Base-by-base conservation (phyloP, 2,888 invertebrate genomes). In the Spialia ferax region DNA sequence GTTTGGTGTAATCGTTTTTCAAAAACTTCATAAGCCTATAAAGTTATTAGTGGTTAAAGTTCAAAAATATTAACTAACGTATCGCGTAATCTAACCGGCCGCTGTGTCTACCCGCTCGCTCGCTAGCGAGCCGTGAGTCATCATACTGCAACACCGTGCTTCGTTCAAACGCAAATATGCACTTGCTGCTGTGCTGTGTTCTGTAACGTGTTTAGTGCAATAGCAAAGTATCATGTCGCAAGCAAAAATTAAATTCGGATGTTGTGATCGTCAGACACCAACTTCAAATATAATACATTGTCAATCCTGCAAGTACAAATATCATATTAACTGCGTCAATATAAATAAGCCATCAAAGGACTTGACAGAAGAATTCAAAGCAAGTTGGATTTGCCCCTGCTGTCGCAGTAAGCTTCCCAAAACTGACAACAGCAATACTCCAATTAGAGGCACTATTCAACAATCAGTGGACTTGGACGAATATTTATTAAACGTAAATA, bases 221-320 rank as follows among this genome's bases (percentile, higher is more conserved):
- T 3, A 38, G 3, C 0, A 38, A 38, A 38, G 1, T 38, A 38
- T 38, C n/a, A 38, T 38, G 38, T 38, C 38, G 38, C n/a, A 38
- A 38, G 7, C 38, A 38, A 38, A 7, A 38, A n/a, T n/a, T 2
- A 38, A 38, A 38, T 38, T 38, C n/a, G 38, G 38, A n/a, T 38
- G 38, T n/a, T 38, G 38, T 38, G 38, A 38, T 38, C 38, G n/a
- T 3, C 38, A 38, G 38, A 38, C 38, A 38, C 38, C 38, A 38
- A n/a, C 38, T 3, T 38, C 38, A 38, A 38, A 38, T n/a, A 38
- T 3, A 38, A 38, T 38, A 38, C 1, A n/a, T n/a, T 38, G 38
- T 3, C 38, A 38, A 38, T 38, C 38, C 38, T 38, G 38, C n/a
- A 38, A 38, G 38, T 2, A 38, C 3, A n/a, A 38, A 3, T 38